Base-by-base conservation (phyloP, 2,888 invertebrate genomes). In the Acleris literana region DNA sequence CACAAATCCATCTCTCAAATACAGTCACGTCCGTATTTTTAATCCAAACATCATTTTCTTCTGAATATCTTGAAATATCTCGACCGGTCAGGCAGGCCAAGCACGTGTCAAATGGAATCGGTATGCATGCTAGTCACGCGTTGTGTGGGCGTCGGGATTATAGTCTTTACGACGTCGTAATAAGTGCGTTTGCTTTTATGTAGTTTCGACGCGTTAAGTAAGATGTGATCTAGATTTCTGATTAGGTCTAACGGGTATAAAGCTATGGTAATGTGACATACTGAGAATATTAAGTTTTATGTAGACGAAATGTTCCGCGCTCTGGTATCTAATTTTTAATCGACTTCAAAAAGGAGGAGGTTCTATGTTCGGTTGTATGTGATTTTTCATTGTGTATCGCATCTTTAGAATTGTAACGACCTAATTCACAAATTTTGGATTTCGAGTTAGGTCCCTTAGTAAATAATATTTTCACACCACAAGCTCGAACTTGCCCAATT, bases 21-120 rank as follows among this genome's bases (percentile, higher is more conserved):
- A n/a, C 17, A n/a, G 46, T 57, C 57, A 57, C 57, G 57, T 57
- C 13, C 57, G 43, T 44, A 57, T 57, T 57, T 55, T 57, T 57
- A 57, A 57, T 57, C 57, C 46, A 29, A 46, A 25, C 57, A 57
- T 57, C 57, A 57, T 57, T 57, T 57, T 46, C 57, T 46, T 57
- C 44, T 57, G 57, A 57, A 57, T 57, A 57, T 57, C 57, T 57
- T 46, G 57, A 57, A 46, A 57, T 20, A 44, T 56, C 56, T 57
- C 57, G 13, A 52, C 22, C 52, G 46, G 58, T 33, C 49, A 48
- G 29, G 33, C 58, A 59, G 49, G 58, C 58, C 49, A 49, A 59
- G 58, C 58, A 59, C 58, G 58, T 49, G 49, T 59, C 58, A 49
- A 59, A 59, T 59, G 58, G 49, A 57, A 44, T 44, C 46, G 11